Percentiles rank a stretch among this genome's conserved stretches.
Conservation (phyloP, 64 coral and sea anemone genomes). For the Pocillopora verrucosa region DNA sequence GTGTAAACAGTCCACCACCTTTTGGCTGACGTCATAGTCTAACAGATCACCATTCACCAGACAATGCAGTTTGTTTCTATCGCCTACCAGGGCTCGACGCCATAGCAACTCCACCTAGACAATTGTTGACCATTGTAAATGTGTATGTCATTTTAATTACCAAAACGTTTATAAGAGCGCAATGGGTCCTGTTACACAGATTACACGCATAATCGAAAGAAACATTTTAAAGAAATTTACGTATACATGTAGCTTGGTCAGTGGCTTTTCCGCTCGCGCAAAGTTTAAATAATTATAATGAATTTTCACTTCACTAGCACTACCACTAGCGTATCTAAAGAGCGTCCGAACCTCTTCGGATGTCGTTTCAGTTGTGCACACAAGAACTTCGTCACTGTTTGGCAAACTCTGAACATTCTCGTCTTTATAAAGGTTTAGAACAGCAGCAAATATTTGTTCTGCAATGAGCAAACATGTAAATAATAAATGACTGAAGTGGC, state of each 20-base stretch:
- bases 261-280: no score
- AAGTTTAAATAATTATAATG: no score
- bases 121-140: no score
- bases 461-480: not conserved
- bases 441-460: constrained; percentile 41
- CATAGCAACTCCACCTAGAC: constrained; percentile 73
- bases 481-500: no score
- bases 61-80: constrained; percentile 50
- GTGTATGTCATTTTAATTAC: no score
- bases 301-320: no score
- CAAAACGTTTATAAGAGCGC: no score
- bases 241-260: no score
- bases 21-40: constrained; percentile 63
- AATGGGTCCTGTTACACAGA: no score
- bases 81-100: constrained; percentile 67
- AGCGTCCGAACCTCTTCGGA: constrained; percentile 32
- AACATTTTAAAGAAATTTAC: no score
- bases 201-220: no score
- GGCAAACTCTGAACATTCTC: constrained; percentile 12
- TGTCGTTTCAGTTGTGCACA: constrained; percentile 48
- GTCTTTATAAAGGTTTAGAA: constrained; percentile 39
- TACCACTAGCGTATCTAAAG: not conserved
- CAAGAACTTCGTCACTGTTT: constrained; percentile 21
- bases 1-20: constrained; percentile 45
- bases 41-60: constrained; percentile 56